Percentiles rank a stretch among this genome's conserved stretches.
These are phyloP conservation scores for Polyodon spathula DNA, from an alignment of 2,113 vertebrate species.

Conservation along the genomic window DNA sequence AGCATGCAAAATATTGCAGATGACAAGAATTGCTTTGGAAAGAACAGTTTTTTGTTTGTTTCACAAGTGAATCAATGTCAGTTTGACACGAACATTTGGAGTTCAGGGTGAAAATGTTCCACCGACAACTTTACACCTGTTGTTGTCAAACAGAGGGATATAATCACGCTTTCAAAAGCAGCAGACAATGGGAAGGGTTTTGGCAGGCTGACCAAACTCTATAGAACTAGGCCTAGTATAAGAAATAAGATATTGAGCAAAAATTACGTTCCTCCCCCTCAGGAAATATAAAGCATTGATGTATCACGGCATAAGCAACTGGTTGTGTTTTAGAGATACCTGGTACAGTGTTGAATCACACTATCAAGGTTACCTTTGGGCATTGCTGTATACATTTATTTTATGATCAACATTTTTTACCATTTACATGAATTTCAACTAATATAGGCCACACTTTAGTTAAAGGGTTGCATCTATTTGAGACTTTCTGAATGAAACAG, in stretches of 20 bases:
- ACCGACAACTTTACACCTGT: constrained; percentile 12
- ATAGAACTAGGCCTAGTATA: no score
- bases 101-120: constrained; percentile 14
- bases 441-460: no score
- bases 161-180: constrained; percentile 6
- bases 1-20: constrained; percentile 4
- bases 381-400: not conserved
- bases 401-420: not conserved
- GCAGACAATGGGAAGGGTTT: constrained; percentile 2
- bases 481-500: no score
- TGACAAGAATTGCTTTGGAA: constrained; percentile 9
- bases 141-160: constrained; percentile 15
- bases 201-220: not conserved
- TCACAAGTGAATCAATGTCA: constrained; percentile 12
- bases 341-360: not conserved
- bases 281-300: not conserved
- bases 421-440: not conserved
- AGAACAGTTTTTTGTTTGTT: constrained; percentile 1
- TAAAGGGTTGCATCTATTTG: no score
- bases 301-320: not conserved
- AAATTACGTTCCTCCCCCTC: not conserved
- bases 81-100: constrained; percentile 12
- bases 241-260: no score
- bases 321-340: not conserved
- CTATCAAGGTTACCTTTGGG: not conserved